A percentile compares a stretch with the other conserved stretches of the same genome.
These are phyloP conservation scores for Nilaparvata lugens DNA, from an alignment of 1,140 invertebrate species.

Conservation along the genomic window DNA sequence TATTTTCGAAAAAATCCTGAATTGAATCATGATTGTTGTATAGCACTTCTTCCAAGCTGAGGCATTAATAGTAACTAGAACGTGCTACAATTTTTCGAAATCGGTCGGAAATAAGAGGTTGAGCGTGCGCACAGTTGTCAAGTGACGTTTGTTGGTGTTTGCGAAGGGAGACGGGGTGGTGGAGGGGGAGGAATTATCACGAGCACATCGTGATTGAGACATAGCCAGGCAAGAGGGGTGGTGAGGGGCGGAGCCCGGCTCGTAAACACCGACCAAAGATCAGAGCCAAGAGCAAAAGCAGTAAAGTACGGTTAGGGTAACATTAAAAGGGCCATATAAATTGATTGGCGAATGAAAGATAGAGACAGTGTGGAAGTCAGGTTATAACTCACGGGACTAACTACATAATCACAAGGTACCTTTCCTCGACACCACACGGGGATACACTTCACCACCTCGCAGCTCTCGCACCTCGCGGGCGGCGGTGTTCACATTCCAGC, in stretches of 20 bases:
- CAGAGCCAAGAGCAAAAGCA: neutral
- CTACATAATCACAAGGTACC: conserved; percentile 2
- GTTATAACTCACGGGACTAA: neutral
- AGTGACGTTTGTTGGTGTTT: too few species aligned
- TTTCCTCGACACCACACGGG: neutral
- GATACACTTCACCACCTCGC: too few species aligned
- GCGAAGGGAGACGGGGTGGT: too few species aligned
- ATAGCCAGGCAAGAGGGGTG: neutral
- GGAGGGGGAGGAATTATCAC: neutral
- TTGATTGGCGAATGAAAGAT: conserved; percentile 5
- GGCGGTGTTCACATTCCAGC: too few species aligned
- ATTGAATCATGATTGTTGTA: too few species aligned
- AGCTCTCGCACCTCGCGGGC: too few species aligned
- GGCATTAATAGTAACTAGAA: too few species aligned
- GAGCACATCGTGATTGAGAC: conserved; percentile 1
- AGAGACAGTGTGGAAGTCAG: neutral
- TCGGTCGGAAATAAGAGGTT: too few species aligned
- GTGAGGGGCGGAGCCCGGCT: neutral
- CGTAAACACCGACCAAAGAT: neutral
- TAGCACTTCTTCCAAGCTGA: too few species aligned
- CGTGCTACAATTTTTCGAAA: too few species aligned
- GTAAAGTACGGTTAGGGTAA: conserved; percentile 4
- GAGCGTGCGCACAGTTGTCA: too few species aligned
- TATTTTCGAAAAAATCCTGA: too few species aligned
- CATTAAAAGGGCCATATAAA: conserved; percentile 6